A percentile compares a stretch with the other conserved stretches of the same genome.
Evolutionary conservation across 2,888 invertebrate species (phyloP).

Genomic region (Vandiemenella viatica): DNA sequence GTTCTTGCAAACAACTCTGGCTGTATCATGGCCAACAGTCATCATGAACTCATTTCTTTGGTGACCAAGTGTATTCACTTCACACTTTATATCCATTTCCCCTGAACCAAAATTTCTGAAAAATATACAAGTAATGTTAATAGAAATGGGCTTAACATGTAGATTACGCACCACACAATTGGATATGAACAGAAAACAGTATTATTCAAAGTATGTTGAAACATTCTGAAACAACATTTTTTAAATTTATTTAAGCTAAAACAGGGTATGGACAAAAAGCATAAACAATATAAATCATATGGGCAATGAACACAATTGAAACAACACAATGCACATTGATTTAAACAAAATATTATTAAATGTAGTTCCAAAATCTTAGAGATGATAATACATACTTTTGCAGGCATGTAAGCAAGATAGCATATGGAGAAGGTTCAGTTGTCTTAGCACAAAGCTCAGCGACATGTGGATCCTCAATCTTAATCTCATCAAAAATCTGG

Average conservation of each 20-base stretch:
- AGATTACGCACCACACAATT: too few species aligned
- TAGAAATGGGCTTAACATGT: too few species aligned
- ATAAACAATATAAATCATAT: too few species aligned
- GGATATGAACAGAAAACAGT: too few species aligned
- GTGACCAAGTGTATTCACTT: constrained; percentile 72
- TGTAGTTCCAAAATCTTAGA: not conserved
- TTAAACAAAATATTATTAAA: not conserved
- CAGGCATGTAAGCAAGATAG: constrained; percentile 79
- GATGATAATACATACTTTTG: constrained; percentile 43
- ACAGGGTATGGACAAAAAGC: too few species aligned
- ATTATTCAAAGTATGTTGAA: too few species aligned
- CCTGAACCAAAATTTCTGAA: constrained; percentile 76
- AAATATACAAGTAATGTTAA: not conserved
- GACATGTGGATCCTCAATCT: constrained; percentile 85
- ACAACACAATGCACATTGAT: too few species aligned
- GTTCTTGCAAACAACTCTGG: constrained; percentile 84
- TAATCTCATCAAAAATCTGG: constrained; percentile 81
- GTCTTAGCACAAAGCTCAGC: constrained; percentile 91
- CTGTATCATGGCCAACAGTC: constrained; percentile 83
- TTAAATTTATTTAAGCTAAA: too few species aligned
- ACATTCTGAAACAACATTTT: too few species aligned
- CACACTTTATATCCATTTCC: constrained; percentile 73
- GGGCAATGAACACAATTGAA: too few species aligned
- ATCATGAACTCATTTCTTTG: constrained; percentile 89
- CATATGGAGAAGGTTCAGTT: constrained; percentile 89